A percentile compares a stretch with the other conserved stretches of the same genome.
Conservation (phyloP, 2,113 vertebrate genomes). For the Apodemus sylvaticus region DNA sequence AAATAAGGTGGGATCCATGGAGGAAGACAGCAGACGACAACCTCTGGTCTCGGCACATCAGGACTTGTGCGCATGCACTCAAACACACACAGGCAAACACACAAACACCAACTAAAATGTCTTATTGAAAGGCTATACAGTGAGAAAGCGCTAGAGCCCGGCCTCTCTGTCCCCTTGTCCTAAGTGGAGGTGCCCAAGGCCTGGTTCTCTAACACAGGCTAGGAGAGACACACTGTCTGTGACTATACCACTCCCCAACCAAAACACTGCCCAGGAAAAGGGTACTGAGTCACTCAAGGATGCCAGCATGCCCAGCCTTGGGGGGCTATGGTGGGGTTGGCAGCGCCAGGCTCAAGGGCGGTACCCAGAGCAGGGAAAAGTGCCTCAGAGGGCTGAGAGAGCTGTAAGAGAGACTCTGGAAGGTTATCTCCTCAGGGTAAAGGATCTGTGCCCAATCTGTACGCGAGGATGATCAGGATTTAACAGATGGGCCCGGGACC, state of each 20-base stretch:
- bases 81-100: background rate
- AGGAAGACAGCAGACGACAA: background rate
- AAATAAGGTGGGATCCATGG: too few species aligned
- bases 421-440: background rate
- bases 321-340: background rate
- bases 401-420: background rate
- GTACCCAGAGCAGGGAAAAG: background rate
- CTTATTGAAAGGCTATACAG: background rate
- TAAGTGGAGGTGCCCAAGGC: background rate
- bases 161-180: background rate
- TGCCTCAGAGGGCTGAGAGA: background rate
- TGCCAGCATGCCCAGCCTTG: background rate
- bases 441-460: background rate
- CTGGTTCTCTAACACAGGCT: rapidly evolving
- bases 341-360: background rate
- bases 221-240: background rate
- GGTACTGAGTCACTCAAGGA: background rate
- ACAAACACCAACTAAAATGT: background rate
- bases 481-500: background rate
- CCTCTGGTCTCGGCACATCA: background rate
- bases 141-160: rapidly evolving
- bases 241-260: background rate
- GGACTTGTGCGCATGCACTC: background rate
- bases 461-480: background rate
- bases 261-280: background rate